Evolutionary conservation across 2,888 invertebrate genomes (phyloP).

Genomic region (Caenorhabditis japonica): DNA sequence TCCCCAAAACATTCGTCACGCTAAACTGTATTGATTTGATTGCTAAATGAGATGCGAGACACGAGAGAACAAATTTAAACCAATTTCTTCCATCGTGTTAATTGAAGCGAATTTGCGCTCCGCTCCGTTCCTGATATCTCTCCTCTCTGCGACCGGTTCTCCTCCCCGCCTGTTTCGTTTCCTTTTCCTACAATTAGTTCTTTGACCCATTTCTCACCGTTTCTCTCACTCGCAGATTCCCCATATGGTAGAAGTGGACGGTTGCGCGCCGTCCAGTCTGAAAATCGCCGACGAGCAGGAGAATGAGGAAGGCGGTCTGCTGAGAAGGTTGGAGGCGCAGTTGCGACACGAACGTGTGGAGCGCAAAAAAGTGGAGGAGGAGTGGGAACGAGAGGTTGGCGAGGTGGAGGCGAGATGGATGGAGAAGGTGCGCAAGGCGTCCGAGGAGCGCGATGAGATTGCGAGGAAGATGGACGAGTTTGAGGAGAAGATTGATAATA

Average conservation of each 20-base stretch:
- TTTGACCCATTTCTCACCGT: too few relatives aligned
- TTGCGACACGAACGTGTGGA: slow-evolving; percentile 50
- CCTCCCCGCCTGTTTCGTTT: background rate
- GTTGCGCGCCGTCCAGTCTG: background rate
- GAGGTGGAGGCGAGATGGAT: slow-evolving; percentile 62
- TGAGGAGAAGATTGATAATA: slow-evolving; percentile 63
- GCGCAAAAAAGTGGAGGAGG: slow-evolving; percentile 44
- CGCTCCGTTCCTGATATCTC: background rate
- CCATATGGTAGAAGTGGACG: slow-evolving; percentile 37
- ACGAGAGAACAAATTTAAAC: slow-evolving; percentile 21
- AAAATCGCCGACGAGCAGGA: slow-evolving; percentile 5
- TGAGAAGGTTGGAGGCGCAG: slow-evolving; percentile 40
- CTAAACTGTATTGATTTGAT: too few relatives aligned
- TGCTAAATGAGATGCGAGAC: too few relatives aligned
- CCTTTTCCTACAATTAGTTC: slow-evolving; percentile 37
- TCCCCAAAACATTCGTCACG: too few relatives aligned
- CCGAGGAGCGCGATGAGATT: slow-evolving; percentile 56
- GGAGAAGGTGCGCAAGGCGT: slow-evolving; percentile 54
- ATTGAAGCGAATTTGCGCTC: slow-evolving; percentile 26
- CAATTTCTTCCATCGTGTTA: slow-evolving; percentile 24
- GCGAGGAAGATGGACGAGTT: slow-evolving; percentile 52
- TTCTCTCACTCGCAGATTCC: background rate
- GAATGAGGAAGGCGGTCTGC: slow-evolving; percentile 13
- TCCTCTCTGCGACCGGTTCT: background rate
- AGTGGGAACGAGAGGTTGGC: slow-evolving; percentile 58